Evolutionary conservation across 2,888 invertebrate genomes (phyloP), one percentile per base, ranked within the genome.

Genomic region (Lysandra bellargus): DNA sequence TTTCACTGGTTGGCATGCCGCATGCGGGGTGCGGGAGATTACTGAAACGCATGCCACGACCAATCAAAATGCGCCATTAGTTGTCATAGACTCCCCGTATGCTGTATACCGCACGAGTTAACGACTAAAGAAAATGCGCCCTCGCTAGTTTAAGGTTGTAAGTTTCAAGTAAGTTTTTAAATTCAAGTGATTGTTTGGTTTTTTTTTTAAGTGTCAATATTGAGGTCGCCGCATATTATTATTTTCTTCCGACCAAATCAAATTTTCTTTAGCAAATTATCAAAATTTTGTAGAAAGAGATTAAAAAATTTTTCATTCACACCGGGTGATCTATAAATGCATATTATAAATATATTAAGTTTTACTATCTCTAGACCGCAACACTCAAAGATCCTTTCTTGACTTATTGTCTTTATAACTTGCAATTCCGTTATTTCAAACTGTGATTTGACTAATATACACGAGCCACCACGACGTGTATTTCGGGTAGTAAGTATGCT

Each of bases 311-410:
- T 60, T 17, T 60, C 60, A n/a, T 3, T 60, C 5, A 5, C 60
- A 60, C 60, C 60, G n/a, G 60, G 60, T n/a, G 60, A 60, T 60
- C 60, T 60, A 60, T 60, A 60, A 60, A 60, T n/a, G n/a, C 60
- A 60, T 60, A 60, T 60, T n/a, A 60, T n/a, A 60, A n/a, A 6
- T n/a, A 60, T n/a, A 60, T 60, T 14, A 53, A 14, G 53, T 3
- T 14, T 53, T 53, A 53, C 14, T 53, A 53, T 53, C 53, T 53
- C 53, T 53, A 53, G 14, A 53, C 53, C 53, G n/a, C n/a, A 61
- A n/a, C 23, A 23, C 61, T 61, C 23, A 7, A 23, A 61, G 17
- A 61, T 23, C 17, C 61, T 23, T 61, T 61, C 61, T 7, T 61
- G n/a, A 61, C 61, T 61, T 61, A 61, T 23, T 61, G 6, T n/a